A percentile compares a stretch with the other conserved stretches of the same genome.
Conservation (phyloP, 1,140 invertebrate species). For the Tetragonula clypearis region DNA sequence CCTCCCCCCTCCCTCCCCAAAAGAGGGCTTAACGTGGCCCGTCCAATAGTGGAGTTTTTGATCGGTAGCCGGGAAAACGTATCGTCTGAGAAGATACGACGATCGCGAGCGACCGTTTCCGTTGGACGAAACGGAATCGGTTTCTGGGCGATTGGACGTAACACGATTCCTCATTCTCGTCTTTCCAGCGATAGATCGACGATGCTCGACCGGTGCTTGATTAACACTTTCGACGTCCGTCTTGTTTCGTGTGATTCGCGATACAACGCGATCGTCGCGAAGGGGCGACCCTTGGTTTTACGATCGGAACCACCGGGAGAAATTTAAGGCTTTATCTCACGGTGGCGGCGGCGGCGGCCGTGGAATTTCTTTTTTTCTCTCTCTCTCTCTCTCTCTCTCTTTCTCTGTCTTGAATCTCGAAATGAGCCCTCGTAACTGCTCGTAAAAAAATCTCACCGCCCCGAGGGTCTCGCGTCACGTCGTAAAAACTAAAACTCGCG, state of each 20-base stretch:
- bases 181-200: conserved; percentile 7
- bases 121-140: no score
- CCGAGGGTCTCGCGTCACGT: conserved; percentile 24
- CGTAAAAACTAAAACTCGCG: conserved; percentile 53
- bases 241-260: conserved; percentile 31
- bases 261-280: conserved; percentile 26
- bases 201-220: conserved; percentile 50
- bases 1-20: no score
- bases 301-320: conserved; percentile 54
- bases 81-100: background rate
- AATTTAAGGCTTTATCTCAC: conserved; percentile 64
- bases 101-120: no score
- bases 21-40: no score
- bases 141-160: no score
- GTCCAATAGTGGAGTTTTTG: background rate
- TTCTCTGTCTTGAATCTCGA: conserved; percentile 41
- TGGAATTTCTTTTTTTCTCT: background rate
- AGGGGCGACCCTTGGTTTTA: conserved; percentile 47
- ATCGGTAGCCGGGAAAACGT: background rate
- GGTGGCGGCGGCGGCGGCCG: background rate
- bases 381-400: no score
- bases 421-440: conserved; percentile 51
- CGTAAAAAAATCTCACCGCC: conserved; percentile 46
- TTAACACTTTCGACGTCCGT: conserved; percentile 52
- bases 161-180: background rate